Evolutionary conservation across 1,140 invertebrate genomes (phyloP).

Genomic region (Achatina immaculata): DNA sequence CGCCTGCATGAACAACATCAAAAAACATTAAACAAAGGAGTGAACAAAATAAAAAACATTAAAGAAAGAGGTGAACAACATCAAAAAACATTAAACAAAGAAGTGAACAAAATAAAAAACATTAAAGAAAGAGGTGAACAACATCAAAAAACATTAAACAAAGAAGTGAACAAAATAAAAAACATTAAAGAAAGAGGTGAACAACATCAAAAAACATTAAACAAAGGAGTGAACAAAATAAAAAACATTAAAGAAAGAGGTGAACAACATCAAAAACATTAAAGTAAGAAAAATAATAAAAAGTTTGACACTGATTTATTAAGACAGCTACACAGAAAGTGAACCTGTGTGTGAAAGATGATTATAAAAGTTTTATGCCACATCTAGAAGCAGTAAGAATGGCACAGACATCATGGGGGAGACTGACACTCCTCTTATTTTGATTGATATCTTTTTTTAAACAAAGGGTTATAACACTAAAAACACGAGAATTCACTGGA

Average conservation of each 20-base stretch:
- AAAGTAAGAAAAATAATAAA: not conserved
- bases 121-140: not conserved
- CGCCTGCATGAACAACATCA: conserved; percentile 46
- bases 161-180: not conserved
- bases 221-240: not conserved
- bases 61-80: not conserved
- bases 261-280: not conserved
- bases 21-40: not conserved
- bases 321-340: no score
- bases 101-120: not conserved
- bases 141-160: not conserved
- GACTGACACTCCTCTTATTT: no score
- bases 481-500: no score
- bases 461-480: no score
- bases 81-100: not conserved
- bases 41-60: not conserved
- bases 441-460: no score
- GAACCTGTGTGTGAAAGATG: no score
- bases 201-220: not conserved
- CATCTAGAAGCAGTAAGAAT: no score
- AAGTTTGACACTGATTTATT: no score
- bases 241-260: not conserved
- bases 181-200: not conserved
- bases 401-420: no score
- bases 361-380: no score